Evolutionary conservation across 2,888 invertebrate species (phyloP).

Genomic region (Harmothoe impar): DNA sequence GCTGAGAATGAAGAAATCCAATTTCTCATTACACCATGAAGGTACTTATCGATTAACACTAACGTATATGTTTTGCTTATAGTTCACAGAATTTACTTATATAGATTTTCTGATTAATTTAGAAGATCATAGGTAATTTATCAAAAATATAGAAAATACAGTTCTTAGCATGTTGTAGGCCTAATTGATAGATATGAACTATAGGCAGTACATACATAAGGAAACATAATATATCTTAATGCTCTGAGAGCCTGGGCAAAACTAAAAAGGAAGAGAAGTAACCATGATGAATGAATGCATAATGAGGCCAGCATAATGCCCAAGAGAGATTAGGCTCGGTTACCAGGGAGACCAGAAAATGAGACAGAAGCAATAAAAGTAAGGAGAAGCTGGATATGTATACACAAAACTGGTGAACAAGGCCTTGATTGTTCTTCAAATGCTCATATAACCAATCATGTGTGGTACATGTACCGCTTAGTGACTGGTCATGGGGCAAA

Average conservation of each 20-base stretch:
- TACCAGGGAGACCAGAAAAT: background rate
- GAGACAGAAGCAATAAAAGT: background rate
- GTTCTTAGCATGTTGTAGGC: background rate
- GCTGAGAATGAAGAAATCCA: background rate
- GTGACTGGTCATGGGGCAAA: too few relatives aligned
- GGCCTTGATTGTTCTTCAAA: background rate
- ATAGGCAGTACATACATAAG: conserved; percentile 4
- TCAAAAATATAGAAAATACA: too few relatives aligned
- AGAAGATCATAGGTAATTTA: too few relatives aligned
- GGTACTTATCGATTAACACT: background rate
- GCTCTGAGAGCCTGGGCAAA: background rate
- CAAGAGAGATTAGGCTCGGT: background rate
- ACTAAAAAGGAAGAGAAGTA: background rate
- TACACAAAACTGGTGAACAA: too few relatives aligned
- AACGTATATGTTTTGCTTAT: background rate
- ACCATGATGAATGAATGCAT: conserved; percentile 27
- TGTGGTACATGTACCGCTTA: too few relatives aligned
- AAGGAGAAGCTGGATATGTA: conserved; percentile 19
- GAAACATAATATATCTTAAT: conserved; percentile 5
- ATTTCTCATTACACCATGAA: background rate
- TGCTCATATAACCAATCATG: background rate
- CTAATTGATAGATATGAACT: conserved; percentile 32
- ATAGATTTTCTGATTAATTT: too few relatives aligned
- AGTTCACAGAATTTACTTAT: background rate
- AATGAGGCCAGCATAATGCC: background rate